A percentile compares a stretch with the other conserved stretches of the same genome.
Evolutionary conservation across 2,797 vertebrate genomes (phyloP).

Genomic region (Luscinia megarhynchos): DNA sequence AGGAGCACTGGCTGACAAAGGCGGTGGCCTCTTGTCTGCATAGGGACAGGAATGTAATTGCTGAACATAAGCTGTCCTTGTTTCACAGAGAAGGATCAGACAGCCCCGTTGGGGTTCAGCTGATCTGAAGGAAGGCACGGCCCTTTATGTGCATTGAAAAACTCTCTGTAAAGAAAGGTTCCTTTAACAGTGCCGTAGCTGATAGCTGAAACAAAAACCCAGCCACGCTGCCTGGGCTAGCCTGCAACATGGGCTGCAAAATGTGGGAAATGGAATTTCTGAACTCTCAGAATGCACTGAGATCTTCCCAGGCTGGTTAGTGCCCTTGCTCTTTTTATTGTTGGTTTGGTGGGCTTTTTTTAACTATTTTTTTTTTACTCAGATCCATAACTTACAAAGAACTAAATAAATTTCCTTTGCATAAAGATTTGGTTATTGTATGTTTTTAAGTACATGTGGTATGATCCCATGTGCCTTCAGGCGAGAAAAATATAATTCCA

Average conservation of each 20-base stretch:
- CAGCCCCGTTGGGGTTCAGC: conserved; percentile 33
- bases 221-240: background rate
- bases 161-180: conserved; percentile 31
- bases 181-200: conserved; percentile 48
- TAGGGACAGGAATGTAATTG: conserved; percentile 59
- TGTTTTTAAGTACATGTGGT: background rate
- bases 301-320: background rate
- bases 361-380: background rate
- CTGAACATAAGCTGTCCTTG: conserved; percentile 68
- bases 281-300: background rate
- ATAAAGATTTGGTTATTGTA: background rate
- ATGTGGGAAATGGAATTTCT: conserved; percentile 48
- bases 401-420: background rate
- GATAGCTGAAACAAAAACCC: conserved; percentile 54
- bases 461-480: background rate
- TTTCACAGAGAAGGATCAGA: conserved; percentile 58
- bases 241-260: conserved; percentile 41
- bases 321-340: background rate
- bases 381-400: background rate
- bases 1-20: conserved; percentile 54
- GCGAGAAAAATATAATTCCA: background rate
- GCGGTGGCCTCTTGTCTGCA: conserved; percentile 52
- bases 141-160: conserved; percentile 21
- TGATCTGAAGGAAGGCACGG: conserved; percentile 38
- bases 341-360: background rate